A percentile compares a stretch with the other conserved stretches of the same genome.
These are phyloP conservation scores for Schizopygopsis malacanthus DNA, from an alignment of 2,797 vertebrate species.

Conservation along the genomic window DNA sequence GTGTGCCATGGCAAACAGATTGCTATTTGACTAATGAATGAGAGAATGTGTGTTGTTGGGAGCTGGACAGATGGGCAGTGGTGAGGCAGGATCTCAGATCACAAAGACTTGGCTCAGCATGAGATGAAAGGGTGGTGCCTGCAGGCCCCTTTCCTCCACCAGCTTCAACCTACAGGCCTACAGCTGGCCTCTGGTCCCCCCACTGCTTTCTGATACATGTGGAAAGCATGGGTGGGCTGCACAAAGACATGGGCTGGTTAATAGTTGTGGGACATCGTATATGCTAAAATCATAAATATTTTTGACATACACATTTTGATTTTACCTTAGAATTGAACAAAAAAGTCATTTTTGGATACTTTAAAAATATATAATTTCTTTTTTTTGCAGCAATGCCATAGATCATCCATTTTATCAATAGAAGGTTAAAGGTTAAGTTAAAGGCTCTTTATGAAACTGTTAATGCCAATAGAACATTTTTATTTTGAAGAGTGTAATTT, in stretches of 20 bases:
- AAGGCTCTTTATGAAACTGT: not conserved
- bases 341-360: too few relatives aligned
- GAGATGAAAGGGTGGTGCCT: slow-evolving; percentile 51
- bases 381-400: not conserved
- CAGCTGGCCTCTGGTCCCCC: slow-evolving; percentile 44
- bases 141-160: slow-evolving; percentile 18
- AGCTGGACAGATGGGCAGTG: slow-evolving; percentile 61
- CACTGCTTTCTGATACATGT: slow-evolving; percentile 14
- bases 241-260: not conserved
- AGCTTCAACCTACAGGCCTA: slow-evolving; percentile 9
- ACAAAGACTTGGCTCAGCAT: slow-evolving; percentile 61
- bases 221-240: not conserved
- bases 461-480: not conserved
- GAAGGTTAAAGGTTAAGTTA: not conserved
- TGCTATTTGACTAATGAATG: slow-evolving; percentile 59
- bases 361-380: too few relatives aligned
- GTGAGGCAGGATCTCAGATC: slow-evolving; percentile 50
- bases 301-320: not conserved
- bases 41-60: slow-evolving; percentile 55
- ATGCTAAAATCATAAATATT: not conserved
- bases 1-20: slow-evolving; percentile 52
- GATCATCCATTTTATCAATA: not conserved
- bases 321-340: too few relatives aligned
- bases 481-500: not conserved
- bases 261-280: not conserved